Evolutionary conservation across 2,113 vertebrate genomes (phyloP).

Genomic region (Chaetodon auriga): DNA sequence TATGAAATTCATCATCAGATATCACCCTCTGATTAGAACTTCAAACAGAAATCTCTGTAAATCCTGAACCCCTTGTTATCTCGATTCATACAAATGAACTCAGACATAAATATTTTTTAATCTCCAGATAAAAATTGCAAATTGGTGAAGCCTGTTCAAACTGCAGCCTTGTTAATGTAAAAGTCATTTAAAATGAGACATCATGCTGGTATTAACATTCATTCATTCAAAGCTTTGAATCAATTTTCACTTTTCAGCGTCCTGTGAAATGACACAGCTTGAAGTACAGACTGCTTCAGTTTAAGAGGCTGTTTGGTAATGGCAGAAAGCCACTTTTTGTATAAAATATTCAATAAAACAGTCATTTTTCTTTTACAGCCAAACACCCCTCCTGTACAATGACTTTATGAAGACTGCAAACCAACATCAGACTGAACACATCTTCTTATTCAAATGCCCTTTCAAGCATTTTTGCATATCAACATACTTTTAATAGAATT

Average conservation of each 20-base stretch:
- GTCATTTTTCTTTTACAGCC: neutral
- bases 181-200: neutral
- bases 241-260: neutral
- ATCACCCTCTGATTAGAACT: slow-evolving; percentile 19
- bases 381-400: neutral
- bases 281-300: neutral
- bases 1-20: slow-evolving; percentile 30
- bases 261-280: neutral
- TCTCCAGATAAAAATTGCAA: neutral
- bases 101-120: neutral
- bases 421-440: slow-evolving; percentile 13
- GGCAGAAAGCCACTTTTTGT: neutral
- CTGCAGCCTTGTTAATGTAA: neutral
- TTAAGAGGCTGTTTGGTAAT: neutral
- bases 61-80: neutral
- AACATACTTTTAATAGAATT: slow-evolving; percentile 46
- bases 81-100: neutral
- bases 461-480: slow-evolving; percentile 52
- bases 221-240: neutral
- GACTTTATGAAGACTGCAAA: slow-evolving; percentile 21
- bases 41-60: slow-evolving; percentile 3
- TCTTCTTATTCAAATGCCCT: slow-evolving; percentile 47
- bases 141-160: neutral
- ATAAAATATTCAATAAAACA: neutral
- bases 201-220: neutral